Conservation (phyloP, 2,797 vertebrate genomes). For the Peromyscus eremicus region DNA sequence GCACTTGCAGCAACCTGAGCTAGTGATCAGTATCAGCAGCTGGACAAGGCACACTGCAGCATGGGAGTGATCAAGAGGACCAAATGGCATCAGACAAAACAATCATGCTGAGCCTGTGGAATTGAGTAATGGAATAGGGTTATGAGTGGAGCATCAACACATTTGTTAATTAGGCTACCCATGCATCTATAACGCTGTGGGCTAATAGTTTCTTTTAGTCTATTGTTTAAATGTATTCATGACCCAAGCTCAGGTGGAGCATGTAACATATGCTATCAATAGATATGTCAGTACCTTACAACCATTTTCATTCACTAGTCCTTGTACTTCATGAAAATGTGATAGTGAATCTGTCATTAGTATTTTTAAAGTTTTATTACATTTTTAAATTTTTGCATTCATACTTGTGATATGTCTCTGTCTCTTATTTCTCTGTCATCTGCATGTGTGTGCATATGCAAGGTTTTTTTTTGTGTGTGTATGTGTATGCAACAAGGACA, state of each 20-base stretch:
- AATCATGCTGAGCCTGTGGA: neutral
- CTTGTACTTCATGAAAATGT: neutral
- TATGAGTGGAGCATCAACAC: neutral
- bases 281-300: neutral
- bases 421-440: neutral
- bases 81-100: neutral
- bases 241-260: neutral
- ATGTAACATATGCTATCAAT: neutral
- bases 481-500: neutral
- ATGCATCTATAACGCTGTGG: neutral
- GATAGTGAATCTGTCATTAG: neutral
- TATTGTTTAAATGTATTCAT: neutral
- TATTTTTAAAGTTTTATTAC: neutral
- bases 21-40: slow-evolving; percentile 35
- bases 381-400: neutral
- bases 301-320: neutral
- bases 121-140: neutral
- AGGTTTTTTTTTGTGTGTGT: neutral
- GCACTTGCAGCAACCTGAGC: neutral
- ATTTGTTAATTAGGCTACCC: slow-evolving; percentile 67
- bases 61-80: neutral
- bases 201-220: neutral
- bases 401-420: neutral
- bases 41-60: neutral
- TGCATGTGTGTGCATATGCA: neutral